Evolutionary conservation across 2,888 invertebrate species (phyloP).

Genomic region (Podotricha telesiphe): DNA sequence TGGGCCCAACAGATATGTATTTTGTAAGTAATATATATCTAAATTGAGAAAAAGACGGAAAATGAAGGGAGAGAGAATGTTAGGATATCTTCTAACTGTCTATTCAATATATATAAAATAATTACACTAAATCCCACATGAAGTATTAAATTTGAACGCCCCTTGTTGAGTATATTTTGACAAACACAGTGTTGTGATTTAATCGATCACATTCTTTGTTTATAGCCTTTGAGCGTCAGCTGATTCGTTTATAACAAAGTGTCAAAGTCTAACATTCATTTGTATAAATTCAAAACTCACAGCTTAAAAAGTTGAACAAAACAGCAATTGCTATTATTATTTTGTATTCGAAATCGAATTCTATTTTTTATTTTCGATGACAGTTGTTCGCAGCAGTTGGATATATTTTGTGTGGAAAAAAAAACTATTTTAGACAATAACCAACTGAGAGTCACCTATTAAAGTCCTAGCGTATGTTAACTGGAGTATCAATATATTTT

Average conservation of each 20-base stretch:
- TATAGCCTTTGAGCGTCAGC: background rate
- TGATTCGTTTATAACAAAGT: background rate
- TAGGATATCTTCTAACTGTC: no score
- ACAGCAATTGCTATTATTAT: slow-evolving; percentile 4
- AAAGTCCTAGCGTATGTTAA: background rate
- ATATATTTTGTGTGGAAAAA: background rate
- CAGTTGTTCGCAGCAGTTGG: background rate
- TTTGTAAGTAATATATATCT: background rate
- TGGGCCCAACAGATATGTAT: no score
- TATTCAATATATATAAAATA: no score
- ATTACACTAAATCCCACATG: no score
- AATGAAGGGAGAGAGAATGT: no score
- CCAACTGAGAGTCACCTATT: no score
- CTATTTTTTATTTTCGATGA: background rate
- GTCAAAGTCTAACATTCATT: slow-evolving; percentile 11
- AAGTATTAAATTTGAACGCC: no score
- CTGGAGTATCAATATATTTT: background rate
- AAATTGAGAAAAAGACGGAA: no score
- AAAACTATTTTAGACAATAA: background rate
- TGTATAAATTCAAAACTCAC: background rate
- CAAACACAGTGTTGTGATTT: no score
- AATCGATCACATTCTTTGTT: background rate
- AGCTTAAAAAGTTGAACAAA: slow-evolving; percentile 3
- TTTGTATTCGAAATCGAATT: background rate
- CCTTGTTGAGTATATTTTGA: no score